phyloP scores from a whole-genome alignment of 2,888 invertebrate genomes.

The Ormyrus thymus region DNA sequence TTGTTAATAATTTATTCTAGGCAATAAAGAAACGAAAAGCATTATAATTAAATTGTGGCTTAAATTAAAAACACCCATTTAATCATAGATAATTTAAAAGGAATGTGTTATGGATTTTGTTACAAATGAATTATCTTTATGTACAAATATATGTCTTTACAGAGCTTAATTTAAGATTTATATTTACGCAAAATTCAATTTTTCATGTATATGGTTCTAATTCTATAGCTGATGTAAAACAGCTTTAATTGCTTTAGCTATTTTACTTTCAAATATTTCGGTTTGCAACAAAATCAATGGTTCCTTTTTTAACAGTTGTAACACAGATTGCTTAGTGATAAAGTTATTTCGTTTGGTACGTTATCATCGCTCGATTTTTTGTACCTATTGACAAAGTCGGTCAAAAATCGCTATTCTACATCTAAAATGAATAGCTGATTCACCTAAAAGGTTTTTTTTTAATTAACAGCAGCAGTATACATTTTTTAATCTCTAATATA shows the following conservation, averaged over 20 bases:
- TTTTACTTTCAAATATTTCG: constrained; percentile 15
- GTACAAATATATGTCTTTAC: background rate
- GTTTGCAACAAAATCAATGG: constrained; percentile 39
- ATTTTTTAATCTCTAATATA: background rate
- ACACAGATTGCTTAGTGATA: constrained; percentile 24
- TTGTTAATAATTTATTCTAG: constrained; percentile 26
- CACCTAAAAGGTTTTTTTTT: constrained; percentile 10
- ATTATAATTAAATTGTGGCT: constrained; percentile 17
- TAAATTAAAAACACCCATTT: constrained; percentile 23
- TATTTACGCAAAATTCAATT: background rate
- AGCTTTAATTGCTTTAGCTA: background rate
- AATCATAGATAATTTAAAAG: constrained; percentile 38
- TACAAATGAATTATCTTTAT: constrained; percentile 35
- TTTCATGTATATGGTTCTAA: background rate
- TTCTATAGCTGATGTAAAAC: background rate
- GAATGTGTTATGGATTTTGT: constrained; percentile 45
- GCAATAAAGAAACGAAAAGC: constrained; percentile 14
- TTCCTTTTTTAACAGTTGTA: constrained; percentile 37
- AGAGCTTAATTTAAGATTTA: background rate
- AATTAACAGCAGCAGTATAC: constrained; percentile 19
- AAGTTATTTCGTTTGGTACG: constrained; percentile 37
- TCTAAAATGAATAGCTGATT: constrained; percentile 21
- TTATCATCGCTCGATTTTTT: background rate
- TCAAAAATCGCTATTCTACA: constrained; percentile 3
- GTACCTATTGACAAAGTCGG: constrained; percentile 23